phyloP scores from a whole-genome alignment of 2,113 vertebrate genomes.

The Sakesphorus luctuosus region DNA sequence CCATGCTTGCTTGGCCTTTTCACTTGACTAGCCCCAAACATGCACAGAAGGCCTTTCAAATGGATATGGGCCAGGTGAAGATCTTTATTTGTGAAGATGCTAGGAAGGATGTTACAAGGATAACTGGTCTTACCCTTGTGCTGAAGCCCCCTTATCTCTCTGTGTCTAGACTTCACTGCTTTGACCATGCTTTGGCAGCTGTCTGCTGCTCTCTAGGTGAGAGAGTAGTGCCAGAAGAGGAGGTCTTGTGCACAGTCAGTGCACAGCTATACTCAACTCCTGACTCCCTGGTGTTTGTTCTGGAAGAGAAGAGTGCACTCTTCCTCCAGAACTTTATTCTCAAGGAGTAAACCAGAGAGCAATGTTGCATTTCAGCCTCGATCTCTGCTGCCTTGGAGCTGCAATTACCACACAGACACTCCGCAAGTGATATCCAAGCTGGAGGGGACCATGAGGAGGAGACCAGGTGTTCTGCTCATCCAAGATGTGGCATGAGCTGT shows the following conservation, averaged over 20 bases:
- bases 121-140: rapidly evolving
- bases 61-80: not conserved
- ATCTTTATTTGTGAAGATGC: not conserved
- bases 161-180: not conserved
- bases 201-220: not conserved
- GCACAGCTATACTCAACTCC: not conserved
- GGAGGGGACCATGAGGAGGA: rapidly evolving
- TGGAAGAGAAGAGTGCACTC: not conserved
- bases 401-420: not conserved
- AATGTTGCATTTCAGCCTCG: not conserved
- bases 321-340: not conserved
- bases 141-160: not conserved
- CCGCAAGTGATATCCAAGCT: not conserved
- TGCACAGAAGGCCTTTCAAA: not conserved
- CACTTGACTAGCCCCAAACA: not conserved
- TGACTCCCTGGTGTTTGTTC: rapidly evolving
- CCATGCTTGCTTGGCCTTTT: rapidly evolving
- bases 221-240: not conserved
- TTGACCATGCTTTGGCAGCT: not conserved
- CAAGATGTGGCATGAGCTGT: rapidly evolving
- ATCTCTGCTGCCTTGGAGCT: not conserved
- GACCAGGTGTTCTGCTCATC: not conserved
- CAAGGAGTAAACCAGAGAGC: not conserved
- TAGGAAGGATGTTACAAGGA: not conserved
- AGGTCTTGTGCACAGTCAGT: not conserved